Conservation (phyloP, 2,113 vertebrate species). For the Mirounga angustirostris region DNA sequence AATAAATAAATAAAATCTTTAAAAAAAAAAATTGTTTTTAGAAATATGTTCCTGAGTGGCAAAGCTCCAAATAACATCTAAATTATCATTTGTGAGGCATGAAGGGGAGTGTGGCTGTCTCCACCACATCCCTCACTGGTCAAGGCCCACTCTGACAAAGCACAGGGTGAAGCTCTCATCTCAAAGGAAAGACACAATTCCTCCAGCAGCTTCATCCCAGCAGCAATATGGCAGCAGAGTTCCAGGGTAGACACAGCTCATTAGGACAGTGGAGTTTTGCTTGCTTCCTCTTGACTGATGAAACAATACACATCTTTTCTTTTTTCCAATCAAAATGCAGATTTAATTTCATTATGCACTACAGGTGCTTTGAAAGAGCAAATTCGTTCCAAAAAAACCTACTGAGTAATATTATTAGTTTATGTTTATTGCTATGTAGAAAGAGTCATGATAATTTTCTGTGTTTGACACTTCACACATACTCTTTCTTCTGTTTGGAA, state of each 20-base stretch:
- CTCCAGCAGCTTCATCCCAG: not conserved
- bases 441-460: not conserved
- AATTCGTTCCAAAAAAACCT: not conserved
- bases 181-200: not conserved
- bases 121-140: not conserved
- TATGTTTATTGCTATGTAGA: not conserved
- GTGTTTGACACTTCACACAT: not conserved
- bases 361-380: not conserved
- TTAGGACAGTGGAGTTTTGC: not conserved
- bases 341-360: not conserved
- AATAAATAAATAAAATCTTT: too few species aligned
- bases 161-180: not conserved
- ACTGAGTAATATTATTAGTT: not conserved
- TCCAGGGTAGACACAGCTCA: not conserved
- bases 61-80: constrained; percentile 31
- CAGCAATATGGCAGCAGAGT: not conserved
- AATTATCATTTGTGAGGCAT: not conserved
- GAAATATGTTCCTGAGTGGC: not conserved
- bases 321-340: constrained; percentile 39
- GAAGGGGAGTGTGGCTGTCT: not conserved
- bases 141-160: not conserved
- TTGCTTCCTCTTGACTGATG: constrained; percentile 7
- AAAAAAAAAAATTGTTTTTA: constrained; percentile 18
- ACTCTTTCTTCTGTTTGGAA: not conserved
- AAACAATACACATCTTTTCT: not conserved